A percentile compares a stretch with the other conserved stretches of the same genome.
phyloP scores from a whole-genome alignment of 2,888 invertebrate species.

The Portevinia maculata region DNA sequence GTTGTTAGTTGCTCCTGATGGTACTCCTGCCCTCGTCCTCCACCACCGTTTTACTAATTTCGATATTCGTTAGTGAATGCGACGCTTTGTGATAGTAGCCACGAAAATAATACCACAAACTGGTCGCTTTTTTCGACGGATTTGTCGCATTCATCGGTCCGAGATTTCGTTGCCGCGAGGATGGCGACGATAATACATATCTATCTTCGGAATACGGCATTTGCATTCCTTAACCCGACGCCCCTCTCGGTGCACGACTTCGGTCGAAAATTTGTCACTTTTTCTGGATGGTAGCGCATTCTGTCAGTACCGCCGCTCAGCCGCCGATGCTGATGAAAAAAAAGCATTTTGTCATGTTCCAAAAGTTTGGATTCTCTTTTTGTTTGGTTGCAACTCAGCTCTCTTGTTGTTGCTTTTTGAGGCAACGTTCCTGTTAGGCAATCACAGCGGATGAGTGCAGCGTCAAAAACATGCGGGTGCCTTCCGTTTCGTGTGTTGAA shows the following conservation, averaged over 20 bases:
- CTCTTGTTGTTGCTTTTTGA: conserved; percentile 7
- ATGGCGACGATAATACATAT: conserved; percentile 63
- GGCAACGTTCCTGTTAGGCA: background rate
- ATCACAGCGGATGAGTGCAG: background rate
- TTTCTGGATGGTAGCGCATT: conserved; percentile 60
- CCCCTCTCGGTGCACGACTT: conserved; percentile 42
- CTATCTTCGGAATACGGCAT: conserved; percentile 68
- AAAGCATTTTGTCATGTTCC: conserved; percentile 53
- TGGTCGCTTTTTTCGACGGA: conserved; percentile 39
- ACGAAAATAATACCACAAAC: conserved; percentile 34
- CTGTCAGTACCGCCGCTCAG: conserved; percentile 5
- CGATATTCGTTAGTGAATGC: conserved; percentile 47
- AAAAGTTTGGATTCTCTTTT: conserved; percentile 36
- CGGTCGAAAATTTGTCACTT: conserved; percentile 72
- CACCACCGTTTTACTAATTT: conserved; percentile 58
- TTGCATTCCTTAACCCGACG: conserved; percentile 25
- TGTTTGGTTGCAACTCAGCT: conserved; percentile 19
- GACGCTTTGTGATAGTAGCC: conserved; percentile 45
- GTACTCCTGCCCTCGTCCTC: conserved; percentile 24
- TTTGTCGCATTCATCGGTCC: conserved; percentile 62
- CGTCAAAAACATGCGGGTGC: conserved; percentile 51
- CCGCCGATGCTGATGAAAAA: conserved; percentile 16
- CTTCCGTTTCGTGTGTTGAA: conserved; percentile 62
- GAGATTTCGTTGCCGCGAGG: conserved; percentile 24
- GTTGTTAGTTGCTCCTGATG: conserved; percentile 46